Base-by-base conservation (phyloP, 2,888 invertebrate species). In the Eledona agricola region DNA sequence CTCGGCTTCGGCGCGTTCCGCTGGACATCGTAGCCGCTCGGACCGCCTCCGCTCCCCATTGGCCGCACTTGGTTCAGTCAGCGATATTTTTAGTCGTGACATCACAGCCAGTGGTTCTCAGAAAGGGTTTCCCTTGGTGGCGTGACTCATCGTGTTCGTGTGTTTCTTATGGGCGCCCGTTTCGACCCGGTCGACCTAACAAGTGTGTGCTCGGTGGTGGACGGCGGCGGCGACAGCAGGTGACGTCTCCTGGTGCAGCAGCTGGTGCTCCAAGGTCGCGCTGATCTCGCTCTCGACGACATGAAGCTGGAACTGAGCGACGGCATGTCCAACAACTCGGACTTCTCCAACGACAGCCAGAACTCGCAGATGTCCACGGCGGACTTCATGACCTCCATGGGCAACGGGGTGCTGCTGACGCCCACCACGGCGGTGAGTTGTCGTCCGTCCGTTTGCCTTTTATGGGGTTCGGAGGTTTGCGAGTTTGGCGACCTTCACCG, bases 281-380 rank as follows among this genome's bases (percentile, higher is more conserved):
- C 4, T 20, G 50, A 57, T 55, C 54, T 55, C 51, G 58, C 57
- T 60, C 52, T 57, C 51, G 32, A 53, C 38, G 50, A 69, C 69
- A 75, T 77, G 74, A 76, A 74, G 65, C 63, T 76, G 59, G 77
- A 76, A 47, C 63, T 74, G 43, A 73, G 73, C 63, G 75, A 76
- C 62, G 74, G 73, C 19, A 66, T 72, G 62, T 76, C 75, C 17
- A 74, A 76, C 56, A 70, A 76, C 64, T 76, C 76, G 47, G 77
- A 77, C 66, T 76, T 76, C 67, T 75, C 74, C 13, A 74, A 74
- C 62, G 77, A 77, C 59, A 74, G 74, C 47, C 74, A 76, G 59
- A 73, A 72, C 64, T 75, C 75, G n/a, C 73, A 74, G 57, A 67
- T 72, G 59, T 74, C 75, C 23, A 71, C 71, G 2, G 69, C 65